A percentile compares a stretch with the other conserved stretches of the same genome.
Evolutionary conservation across 1,140 invertebrate species (phyloP).

Genomic region (Trigoniulus corallinus): DNA sequence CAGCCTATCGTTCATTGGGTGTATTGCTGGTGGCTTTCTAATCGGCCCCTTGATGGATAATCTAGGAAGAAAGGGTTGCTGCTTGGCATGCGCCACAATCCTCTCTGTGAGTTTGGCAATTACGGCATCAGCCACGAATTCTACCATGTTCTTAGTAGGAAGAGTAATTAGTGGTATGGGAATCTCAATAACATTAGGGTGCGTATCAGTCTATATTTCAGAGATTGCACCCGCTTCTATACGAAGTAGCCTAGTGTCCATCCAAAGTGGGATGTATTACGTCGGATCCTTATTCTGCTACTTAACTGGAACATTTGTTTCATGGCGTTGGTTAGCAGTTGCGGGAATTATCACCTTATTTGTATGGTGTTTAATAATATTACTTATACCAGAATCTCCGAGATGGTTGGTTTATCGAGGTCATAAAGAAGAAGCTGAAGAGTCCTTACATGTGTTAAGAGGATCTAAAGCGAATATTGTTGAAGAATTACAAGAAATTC

Average conservation of each 20-base stretch:
- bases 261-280: neutral
- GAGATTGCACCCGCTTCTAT: conserved; percentile 63
- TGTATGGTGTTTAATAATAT: neutral
- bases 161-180: conserved; percentile 55
- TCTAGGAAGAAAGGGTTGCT: conserved; percentile 52
- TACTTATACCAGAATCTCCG: neutral
- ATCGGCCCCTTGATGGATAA: conserved; percentile 53
- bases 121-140: conserved; percentile 42
- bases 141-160: conserved; percentile 40
- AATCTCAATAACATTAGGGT: conserved; percentile 45
- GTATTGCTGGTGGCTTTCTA: conserved; percentile 50
- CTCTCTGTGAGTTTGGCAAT: conserved; percentile 55
- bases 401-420: neutral
- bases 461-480: neutral
- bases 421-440: neutral
- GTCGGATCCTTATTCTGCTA: neutral
- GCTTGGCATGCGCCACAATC: conserved; percentile 48
- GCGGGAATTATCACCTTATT: neutral
- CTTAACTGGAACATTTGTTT: neutral
- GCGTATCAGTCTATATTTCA: conserved; percentile 59
- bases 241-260: conserved; percentile 36
- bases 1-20: conserved; percentile 49
- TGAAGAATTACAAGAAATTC: neutral
- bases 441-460: neutral
- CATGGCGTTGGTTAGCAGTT: neutral